Evolutionary conservation across 2,113 vertebrate genomes (phyloP).

Genomic region (Rhombomys opimus): DNA sequence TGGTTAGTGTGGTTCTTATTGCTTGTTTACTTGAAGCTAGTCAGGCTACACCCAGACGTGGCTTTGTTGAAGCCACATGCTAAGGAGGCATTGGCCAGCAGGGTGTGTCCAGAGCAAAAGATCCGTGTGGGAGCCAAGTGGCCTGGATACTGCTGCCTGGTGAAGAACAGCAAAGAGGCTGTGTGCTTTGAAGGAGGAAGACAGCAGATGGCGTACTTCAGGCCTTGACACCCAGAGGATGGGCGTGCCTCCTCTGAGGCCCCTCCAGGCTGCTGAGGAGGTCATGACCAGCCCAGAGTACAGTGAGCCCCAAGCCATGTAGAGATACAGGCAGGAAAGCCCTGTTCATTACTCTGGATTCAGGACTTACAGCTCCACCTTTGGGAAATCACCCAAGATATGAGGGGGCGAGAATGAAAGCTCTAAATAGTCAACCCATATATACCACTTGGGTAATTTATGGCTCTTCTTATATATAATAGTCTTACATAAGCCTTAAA

Average conservation of each 20-base stretch:
- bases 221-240: background rate
- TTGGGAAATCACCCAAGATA: slow-evolving; percentile 34
- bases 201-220: background rate
- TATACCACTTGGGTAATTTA: background rate
- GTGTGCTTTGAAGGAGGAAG: background rate
- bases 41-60: background rate
- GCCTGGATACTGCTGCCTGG: background rate
- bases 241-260: background rate
- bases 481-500: slow-evolving; percentile 3
- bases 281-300: fast-evolving
- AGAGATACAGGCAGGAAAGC: background rate
- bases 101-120: background rate
- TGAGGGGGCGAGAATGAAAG: background rate
- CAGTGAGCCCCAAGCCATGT: background rate
- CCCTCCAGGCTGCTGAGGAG: background rate
- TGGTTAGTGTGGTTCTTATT: background rate
- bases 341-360: background rate
- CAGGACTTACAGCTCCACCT: background rate
- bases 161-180: background rate
- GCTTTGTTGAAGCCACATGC: background rate
- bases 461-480: background rate
- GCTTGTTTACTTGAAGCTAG: background rate
- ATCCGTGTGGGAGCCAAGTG: background rate
- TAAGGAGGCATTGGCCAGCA: background rate
- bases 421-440: background rate